Base-by-base conservation (phyloP, 2,888 invertebrate species). In the Leptinotarsa haldemani region DNA sequence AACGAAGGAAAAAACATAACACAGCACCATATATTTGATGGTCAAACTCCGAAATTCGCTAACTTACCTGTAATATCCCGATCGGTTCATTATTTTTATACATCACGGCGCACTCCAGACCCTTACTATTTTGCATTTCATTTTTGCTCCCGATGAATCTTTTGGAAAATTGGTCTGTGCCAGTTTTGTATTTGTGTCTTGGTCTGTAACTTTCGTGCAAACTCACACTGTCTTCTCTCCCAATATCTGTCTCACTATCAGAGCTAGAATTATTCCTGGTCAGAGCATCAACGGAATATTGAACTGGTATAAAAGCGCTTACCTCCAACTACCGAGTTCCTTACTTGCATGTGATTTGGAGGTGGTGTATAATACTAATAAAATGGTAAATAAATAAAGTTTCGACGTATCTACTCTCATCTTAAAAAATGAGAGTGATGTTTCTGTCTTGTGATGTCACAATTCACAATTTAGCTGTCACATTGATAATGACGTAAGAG, bases 21-120 rank as follows among this genome's bases (percentile, higher is more conserved):
- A 30, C 1, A 30, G 30, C 7, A 7, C 9, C 30, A 9, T 30
- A 30, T 30, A 9, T 30, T 30, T 30, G 30, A 30, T 7, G 30
- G 40, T 40, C 40, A 40, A 12, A 40, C 40, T 40, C 40, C 2
- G 40, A 40, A 40, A 9, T 12, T 40, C 30, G 25, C 66, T 15
- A 15, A n/a, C 52, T 52, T 16, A 68, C 68, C 77, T 84, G 80
- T 65, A 84, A 75, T 52, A 84, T 82, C 20, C 84, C 84, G 15
- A 83, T 77, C 9, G 84, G 84, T 76, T 80, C 80, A 18, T 81
- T 78, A 69, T 82, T 79, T 69, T 80, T 80, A 56, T 81, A 84
- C 78, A 83, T 82, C 18, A 84, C 78, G 1, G 82, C 83, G 70
- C 80, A 82, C 58, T 79, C 56, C 40, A 71, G 66, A n/a, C 68